These are phyloP conservation scores for Oasisia sp. DNA, from an alignment of 2,888 invertebrate genomes.

Conservation along the genomic window DNA sequence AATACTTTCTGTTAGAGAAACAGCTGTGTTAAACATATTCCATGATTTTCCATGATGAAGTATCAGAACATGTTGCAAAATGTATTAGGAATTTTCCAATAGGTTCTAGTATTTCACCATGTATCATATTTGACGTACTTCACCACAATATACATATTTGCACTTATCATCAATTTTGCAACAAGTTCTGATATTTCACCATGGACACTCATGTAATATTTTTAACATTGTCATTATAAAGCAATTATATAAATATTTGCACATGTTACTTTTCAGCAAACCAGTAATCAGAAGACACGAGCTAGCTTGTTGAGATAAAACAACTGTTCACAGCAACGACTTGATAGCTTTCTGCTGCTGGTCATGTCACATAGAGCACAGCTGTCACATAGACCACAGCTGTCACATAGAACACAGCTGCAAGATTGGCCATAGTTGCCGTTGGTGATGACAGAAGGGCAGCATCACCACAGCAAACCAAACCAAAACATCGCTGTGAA, in stretches of 20 bases:
- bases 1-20: too few species aligned
- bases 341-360: neutral
- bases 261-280: slow-evolving; percentile 3
- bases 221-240: neutral
- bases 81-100: too few species aligned
- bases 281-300: neutral
- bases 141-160: too few species aligned
- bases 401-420: neutral
- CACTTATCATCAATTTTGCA: too few species aligned
- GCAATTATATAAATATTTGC: neutral
- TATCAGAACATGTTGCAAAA: too few species aligned
- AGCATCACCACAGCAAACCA: neutral
- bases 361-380: neutral
- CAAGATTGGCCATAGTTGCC: neutral
- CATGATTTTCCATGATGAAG: too few species aligned
- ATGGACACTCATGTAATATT: too few species aligned
- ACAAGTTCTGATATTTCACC: too few species aligned
- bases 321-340: neutral
- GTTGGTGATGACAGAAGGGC: neutral
- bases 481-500: neutral
- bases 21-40: too few species aligned
- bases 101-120: too few species aligned
- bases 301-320: neutral
- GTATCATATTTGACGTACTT: too few species aligned
- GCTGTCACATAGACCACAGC: neutral